Base-by-base conservation (phyloP, 2,113 vertebrate genomes). In the Macquaria ambigua region DNA sequence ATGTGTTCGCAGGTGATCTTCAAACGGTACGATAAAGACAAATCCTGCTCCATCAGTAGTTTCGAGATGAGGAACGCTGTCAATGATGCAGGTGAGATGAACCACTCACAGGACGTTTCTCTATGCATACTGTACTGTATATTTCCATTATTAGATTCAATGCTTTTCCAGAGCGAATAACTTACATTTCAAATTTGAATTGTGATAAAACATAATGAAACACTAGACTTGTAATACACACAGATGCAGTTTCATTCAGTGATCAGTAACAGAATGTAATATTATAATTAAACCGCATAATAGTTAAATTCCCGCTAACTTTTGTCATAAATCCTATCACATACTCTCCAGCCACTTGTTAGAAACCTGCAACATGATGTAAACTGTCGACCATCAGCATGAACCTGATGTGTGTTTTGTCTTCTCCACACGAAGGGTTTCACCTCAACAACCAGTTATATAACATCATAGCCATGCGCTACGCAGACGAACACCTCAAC, bases 31-130 rank as follows among this genome's bases (percentile, higher is more conserved):
- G 96, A 97, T 82, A 88, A 95, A 0, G 96, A 98, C 90, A 96
- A 96, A 1, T 96, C 95, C 0, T 96, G 95, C 88, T 96, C 95
- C 79, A 99, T 99, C 92, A 98, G 97, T 77, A 99, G 98, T 93
- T 99, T 99, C 0, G 98, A 99, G 93, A 98, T 99, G 98, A 97
- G 98, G 64, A 99, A 97, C 0, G 97, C 98, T 0, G 96, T 99
- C 53, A 97, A 97, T 0, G 97, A 98, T 3, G 97, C 97, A 96
- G 98, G 98, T 99, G 92, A 88, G 89, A 25, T 56, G 8, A 34
- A 55, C 4, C 39, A 34, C 34, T 41, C 14, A 34, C 25, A 28
- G 25, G 55, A 25, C n/a, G 8, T 14, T 71, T 21, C 31, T 79
- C 20, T 25, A 4, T 53, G 43, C 18, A 53, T 8, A 41, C 6